phyloP scores from a whole-genome alignment of 2,888 invertebrate genomes.

The Platypus cylindrus region DNA sequence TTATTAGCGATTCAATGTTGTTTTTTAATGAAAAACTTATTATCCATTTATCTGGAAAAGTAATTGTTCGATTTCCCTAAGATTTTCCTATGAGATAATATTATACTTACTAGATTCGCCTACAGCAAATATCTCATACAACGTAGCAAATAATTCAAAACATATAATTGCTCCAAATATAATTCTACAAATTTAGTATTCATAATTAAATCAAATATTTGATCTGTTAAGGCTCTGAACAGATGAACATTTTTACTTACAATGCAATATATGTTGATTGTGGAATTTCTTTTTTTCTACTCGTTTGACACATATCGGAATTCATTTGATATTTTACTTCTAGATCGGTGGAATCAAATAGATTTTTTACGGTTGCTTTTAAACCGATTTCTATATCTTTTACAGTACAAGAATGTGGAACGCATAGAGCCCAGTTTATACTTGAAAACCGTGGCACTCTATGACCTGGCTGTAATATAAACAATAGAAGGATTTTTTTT shows the following conservation, averaged over 20 bases:
- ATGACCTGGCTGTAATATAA: slow-evolving; percentile 56
- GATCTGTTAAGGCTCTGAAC: not conserved
- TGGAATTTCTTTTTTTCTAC: slow-evolving; percentile 16
- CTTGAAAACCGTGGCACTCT: slow-evolving; percentile 53
- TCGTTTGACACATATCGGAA: slow-evolving; percentile 47
- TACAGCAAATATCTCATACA: slow-evolving; percentile 23
- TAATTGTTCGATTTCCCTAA: not conserved
- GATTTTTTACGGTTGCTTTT: slow-evolving; percentile 35
- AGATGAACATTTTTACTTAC: slow-evolving; percentile 23
- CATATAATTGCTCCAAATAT: slow-evolving; percentile 24
- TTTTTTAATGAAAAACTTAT: slow-evolving; percentile 50
- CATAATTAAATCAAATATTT: slow-evolving; percentile 2
- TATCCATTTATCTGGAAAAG: slow-evolving; percentile 38
- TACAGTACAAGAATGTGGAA: slow-evolving; percentile 47
- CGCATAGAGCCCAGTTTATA: slow-evolving; percentile 55
- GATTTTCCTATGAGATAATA: slow-evolving; percentile 1
- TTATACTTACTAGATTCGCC: slow-evolving; percentile 24
- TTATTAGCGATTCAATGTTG: slow-evolving; percentile 43
- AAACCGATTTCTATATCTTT: slow-evolving; percentile 46
- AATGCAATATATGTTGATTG: slow-evolving; percentile 23
- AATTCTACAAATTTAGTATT: slow-evolving; percentile 22
- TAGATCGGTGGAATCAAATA: slow-evolving; percentile 42
- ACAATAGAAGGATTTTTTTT: slow-evolving; percentile 3
- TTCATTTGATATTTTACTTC: slow-evolving; percentile 45
- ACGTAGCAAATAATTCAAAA: slow-evolving; percentile 24